Base-by-base conservation (phyloP, 2,113 vertebrate genomes). In the Bujurquina vittata region DNA sequence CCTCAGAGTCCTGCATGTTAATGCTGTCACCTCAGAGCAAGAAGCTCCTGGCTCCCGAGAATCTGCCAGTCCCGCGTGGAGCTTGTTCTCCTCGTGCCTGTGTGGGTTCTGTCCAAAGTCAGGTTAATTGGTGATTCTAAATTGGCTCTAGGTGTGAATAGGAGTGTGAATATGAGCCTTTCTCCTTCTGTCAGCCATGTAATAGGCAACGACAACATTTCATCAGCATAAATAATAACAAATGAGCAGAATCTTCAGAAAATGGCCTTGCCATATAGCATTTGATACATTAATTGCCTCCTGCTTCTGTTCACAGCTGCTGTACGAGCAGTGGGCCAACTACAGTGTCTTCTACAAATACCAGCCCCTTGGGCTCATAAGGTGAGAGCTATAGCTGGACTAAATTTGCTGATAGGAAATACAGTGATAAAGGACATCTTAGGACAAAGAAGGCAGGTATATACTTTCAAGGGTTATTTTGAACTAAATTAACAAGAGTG, bases 301-400 rank as follows among this genome's bases (percentile, higher is more conserved):
- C 0, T 18, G 11, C 4, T 8, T 91, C 83, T 65, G 86, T 89
- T 91, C 92, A 5, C 92, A 99, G 98, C 95, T 98, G 61, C 96
- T 99, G 84, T 97, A 97, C 0, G 97, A 99, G 77, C 95, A 99
- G 79, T 99, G 98, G 98, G 98, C 98, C 0, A 97, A 97, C 93
- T 99, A 99, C 0, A 96, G 97, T 0, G 96, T 97, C 84, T 99
- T 99, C 92, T 99, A 99, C 79, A 99, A 99, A 77, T 99, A 98
- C 84, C 98, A 99, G 90, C 98, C 98, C 1, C 97, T 99, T 20
- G 96, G 98, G 90, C 95, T 99, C 75, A 96, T 99, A 94, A 97
- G 98, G 98, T 99, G 87, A 95, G 96, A 77, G 26, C 23, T 11
- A 49, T 10, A 33, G 18, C 20, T 9, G 22, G 3, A 22, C 43